A percentile compares a stretch with the other conserved stretches of the same genome.
Conservation (phyloP, 2,888 invertebrate species). For the Andricus curvator region DNA sequence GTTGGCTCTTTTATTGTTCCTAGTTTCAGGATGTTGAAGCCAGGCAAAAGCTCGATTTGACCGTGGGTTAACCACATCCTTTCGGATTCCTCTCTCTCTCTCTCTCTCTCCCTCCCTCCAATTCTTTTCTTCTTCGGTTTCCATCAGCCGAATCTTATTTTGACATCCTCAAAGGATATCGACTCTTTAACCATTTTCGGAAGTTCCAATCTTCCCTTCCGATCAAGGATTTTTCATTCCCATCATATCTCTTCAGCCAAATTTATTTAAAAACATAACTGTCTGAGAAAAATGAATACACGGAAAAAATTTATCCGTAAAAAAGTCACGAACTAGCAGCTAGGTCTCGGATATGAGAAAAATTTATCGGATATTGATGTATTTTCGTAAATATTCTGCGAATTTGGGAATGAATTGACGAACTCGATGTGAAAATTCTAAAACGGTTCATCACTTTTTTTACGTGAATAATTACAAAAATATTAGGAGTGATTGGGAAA, state of each 20-base stretch:
- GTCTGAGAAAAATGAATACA: too few relatives aligned
- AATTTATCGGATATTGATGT: too few relatives aligned
- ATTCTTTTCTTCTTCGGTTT: conserved; percentile 68
- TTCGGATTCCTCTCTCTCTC: conserved; percentile 53
- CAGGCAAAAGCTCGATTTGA: conserved; percentile 76
- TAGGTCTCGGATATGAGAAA: too few relatives aligned
- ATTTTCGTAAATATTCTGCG: too few relatives aligned
- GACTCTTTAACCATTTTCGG: conserved; percentile 35
- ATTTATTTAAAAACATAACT: too few relatives aligned
- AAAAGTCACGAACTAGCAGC: too few relatives aligned
- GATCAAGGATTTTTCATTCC: conserved; percentile 1
- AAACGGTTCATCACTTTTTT: too few relatives aligned
- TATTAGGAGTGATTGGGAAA: too few relatives aligned
- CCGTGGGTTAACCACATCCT: conserved; percentile 77
- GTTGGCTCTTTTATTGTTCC: conserved; percentile 52
- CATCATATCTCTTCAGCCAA: neutral
- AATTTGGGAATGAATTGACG: too few relatives aligned
- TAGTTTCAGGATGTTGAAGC: conserved; percentile 74
- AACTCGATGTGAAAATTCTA: too few relatives aligned
- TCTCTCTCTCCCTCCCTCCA: conserved; percentile 54
- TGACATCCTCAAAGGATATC: conserved; percentile 35
- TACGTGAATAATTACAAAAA: too few relatives aligned
- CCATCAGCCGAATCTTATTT: conserved; percentile 56
- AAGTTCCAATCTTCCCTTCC: conserved; percentile 18
- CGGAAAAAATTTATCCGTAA: too few relatives aligned